These are phyloP conservation scores for Tholera decimalis DNA, from an alignment of 2,888 invertebrate species.

Conservation along the genomic window DNA sequence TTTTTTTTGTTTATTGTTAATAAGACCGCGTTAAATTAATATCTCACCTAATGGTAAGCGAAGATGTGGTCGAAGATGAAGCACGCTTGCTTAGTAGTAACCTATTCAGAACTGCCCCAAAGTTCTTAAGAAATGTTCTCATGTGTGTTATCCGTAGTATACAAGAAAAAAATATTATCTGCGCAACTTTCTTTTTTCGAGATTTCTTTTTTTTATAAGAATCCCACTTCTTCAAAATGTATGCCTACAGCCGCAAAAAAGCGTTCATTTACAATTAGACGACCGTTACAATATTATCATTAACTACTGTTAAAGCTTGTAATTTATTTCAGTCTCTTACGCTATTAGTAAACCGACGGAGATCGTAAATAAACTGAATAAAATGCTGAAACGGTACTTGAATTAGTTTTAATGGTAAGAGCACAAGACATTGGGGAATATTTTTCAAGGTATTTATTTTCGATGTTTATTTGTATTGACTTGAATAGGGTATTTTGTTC, in stretches of 20 bases:
- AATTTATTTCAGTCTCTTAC: slow-evolving; percentile 48
- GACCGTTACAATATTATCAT: slow-evolving; percentile 36
- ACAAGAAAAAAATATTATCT: not conserved
- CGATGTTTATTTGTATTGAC: not conserved
- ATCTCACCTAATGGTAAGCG: no score
- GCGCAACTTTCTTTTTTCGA: not conserved
- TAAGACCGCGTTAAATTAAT: no score
- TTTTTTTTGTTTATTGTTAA: no score
- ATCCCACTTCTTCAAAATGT: not conserved
- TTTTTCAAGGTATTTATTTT: not conserved
- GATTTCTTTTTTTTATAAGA: not conserved
- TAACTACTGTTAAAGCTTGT: slow-evolving; percentile 44
- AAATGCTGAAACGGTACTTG: slow-evolving; percentile 39
- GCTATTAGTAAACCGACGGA: slow-evolving; percentile 51
- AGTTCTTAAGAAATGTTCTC: no score
- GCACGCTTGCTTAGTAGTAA: no score
- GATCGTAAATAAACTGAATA: slow-evolving; percentile 39
- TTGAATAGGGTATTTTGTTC: no score
- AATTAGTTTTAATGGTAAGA: slow-evolving; percentile 28
- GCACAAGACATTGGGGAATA: slow-evolving; percentile 15
- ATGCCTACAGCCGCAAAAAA: slow-evolving; percentile 13
- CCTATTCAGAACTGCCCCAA: no score
- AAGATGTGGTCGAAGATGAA: no score
- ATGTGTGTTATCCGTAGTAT: no score
- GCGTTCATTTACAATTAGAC: slow-evolving; percentile 53